Evolutionary conservation across 2,888 invertebrate species (phyloP), one percentile per base, ranked within the genome.

Genomic region (Eilema depressum): DNA sequence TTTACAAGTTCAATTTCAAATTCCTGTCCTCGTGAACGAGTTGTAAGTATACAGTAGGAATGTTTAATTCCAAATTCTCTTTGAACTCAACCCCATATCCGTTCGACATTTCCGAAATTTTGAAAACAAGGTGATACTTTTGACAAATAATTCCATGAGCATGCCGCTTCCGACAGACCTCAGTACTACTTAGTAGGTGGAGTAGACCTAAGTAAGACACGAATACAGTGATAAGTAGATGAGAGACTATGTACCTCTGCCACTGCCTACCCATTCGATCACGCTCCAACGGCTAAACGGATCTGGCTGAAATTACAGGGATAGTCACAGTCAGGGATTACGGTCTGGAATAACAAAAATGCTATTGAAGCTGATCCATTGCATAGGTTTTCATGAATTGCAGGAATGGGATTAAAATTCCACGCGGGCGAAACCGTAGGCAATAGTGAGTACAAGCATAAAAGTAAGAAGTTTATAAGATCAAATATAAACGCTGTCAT

Each of bases 51-150:
- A 53, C n/a, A n/a, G n/a, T n/a, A 53, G 53, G 53, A 53, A 53
- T 26, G 26, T 26, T 26, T 59, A 59, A 59, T 26, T 23, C 8
- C 0, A 26, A 59, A 70, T 73, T 73, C 62, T 25, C 68, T 67
- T 61, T 53, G 74, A 80, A 77, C 72, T 69, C 78, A 66, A 79
- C 78, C 74, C 66, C 28, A 33, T 25, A 23, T 70, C 74, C 70
- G 69, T 70, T 63, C 65, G 68, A 71, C 64, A 73, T 74, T 78
- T 78, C 73, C 78, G 74, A 74, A 81, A 81, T 79, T 78, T 76
- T 74, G 53, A n/a, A 20, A 53, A 53, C 53, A n/a, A 53, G 17
- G 47, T 20, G 20, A 53, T 20, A 53, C 47, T 47, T 20, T 47
- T 53, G 53, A n/a, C 53, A 53, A 53, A 53, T 53, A 53, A 10